Evolutionary conservation across 2,888 invertebrate species (phyloP), one percentile per base, ranked within the genome.

Genomic region (Hanleya hanleyi): DNA sequence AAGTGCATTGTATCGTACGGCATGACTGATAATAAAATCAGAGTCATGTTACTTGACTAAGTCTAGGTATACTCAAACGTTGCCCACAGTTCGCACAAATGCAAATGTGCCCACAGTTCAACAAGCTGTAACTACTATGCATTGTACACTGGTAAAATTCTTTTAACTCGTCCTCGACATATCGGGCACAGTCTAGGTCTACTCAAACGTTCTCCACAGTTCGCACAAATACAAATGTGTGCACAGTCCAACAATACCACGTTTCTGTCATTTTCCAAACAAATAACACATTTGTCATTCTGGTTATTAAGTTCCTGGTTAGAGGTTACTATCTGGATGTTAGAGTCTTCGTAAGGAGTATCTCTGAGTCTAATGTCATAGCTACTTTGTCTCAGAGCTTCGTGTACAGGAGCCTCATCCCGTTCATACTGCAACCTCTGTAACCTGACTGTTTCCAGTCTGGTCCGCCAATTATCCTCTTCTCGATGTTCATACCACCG

Each of bases 201-300:
- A 22, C 91, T 92, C 73, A 97, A 94, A 85, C 93, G 93, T 77
- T 94, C 93, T 0, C 94, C 93, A 88, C 97, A 97, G 89, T 96
- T 95, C 89, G 95, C 95, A 88, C 97, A 97, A 36, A 97, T 91
- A 84, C 96, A 96, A 6, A 97, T 95, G 89, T 97, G 97, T 0
- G 97, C 97, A 90, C 97, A 97, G 0, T 96, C 95, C 76, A 97
- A 90, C 69, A 97, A 91, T 82, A 97, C 95, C 50, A 96, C 94
- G 94, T 97, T 96, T 84, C 95, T 94, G 0, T 95, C 95, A 91
- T 96, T 96, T 72, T 93, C 93, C 47, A 94, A 92, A 90, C 97
- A 97, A n/a, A 97, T 95, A 32, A 96, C 95, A 87, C 97, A 97
- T 12, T 94, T 90, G 84, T 94, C 88, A 93, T 73, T 93, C 36